Percentiles rank a stretch among this genome's conserved stretches.
These are phyloP conservation scores for Semicossyphus pulcher DNA, from an alignment of 2,113 vertebrate species.

Conservation along the genomic window DNA sequence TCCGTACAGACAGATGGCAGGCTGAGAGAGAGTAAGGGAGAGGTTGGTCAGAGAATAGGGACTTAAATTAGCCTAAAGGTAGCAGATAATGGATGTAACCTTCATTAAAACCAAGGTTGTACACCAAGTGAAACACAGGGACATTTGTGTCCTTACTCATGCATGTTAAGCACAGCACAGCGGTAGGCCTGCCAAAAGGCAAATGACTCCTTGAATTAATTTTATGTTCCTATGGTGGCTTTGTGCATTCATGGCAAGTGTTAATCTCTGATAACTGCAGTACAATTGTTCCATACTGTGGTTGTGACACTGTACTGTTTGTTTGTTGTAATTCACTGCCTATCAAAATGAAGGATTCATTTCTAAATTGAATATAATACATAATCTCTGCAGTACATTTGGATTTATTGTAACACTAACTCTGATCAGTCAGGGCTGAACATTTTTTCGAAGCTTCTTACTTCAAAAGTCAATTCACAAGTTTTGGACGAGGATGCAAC, in stretches of 20 bases:
- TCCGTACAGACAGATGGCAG: not conserved
- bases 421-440: too few relatives aligned
- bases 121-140: not conserved
- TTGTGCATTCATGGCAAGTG: too few relatives aligned
- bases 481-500: too few relatives aligned
- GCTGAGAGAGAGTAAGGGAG: not conserved
- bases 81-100: constrained; percentile 65
- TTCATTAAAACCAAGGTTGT: constrained; percentile 54
- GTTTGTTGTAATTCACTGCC: too few relatives aligned
- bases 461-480: too few relatives aligned
- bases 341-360: too few relatives aligned
- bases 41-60: not conserved
- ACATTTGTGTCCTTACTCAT: constrained; percentile 41
- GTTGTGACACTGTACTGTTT: too few relatives aligned
- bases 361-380: too few relatives aligned
- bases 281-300: not conserved
- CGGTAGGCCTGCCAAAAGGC: not conserved
- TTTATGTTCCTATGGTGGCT: not conserved
- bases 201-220: not conserved
- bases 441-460: too few relatives aligned
- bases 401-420: too few relatives aligned
- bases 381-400: too few relatives aligned
- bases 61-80: constrained; percentile 60
- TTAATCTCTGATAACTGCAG: not conserved
- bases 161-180: not conserved